phyloP scores from a whole-genome alignment of 64 coral and sea anemone genomes.

The Dendronephthya gigantea region DNA sequence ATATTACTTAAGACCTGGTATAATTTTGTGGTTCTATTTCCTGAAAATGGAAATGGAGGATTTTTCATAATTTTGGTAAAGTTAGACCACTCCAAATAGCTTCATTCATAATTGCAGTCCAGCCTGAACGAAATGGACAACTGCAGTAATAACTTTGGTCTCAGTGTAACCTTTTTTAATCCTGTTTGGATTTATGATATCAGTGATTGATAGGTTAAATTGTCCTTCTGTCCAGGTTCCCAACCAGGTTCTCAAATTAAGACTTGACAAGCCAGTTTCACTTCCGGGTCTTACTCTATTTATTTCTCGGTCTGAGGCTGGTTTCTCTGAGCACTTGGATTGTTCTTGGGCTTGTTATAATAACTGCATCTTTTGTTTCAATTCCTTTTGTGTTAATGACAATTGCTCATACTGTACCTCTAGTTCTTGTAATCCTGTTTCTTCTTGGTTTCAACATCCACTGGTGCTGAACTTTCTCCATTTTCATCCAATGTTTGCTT shows the following conservation, averaged over 20 bases:
- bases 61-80: neutral
- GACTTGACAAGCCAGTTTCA: neutral
- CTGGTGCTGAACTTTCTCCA: neutral
- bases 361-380: constrained; percentile 2
- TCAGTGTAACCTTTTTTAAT: constrained; percentile 28
- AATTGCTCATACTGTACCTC: neutral
- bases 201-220: constrained; percentile 22
- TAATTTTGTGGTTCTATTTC: constrained; percentile 32
- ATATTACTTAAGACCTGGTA: constrained; percentile 22
- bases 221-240: neutral
- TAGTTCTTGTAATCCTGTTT: neutral
- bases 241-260: neutral
- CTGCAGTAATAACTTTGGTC: constrained; percentile 23
- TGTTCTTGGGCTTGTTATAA: neutral
- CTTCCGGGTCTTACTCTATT: neutral
- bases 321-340: neutral
- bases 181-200: constrained; percentile 26
- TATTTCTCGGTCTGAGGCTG: neutral
- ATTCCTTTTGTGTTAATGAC: neutral
- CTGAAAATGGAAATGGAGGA: constrained; percentile 37
- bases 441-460: neutral
- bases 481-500: neutral
- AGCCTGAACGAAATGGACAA: neutral
- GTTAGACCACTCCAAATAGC: constrained; percentile 8
- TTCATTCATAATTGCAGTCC: neutral